These are phyloP conservation scores for Gallinago stenura DNA, from an alignment of 2,797 vertebrate species.

Conservation along the genomic window DNA sequence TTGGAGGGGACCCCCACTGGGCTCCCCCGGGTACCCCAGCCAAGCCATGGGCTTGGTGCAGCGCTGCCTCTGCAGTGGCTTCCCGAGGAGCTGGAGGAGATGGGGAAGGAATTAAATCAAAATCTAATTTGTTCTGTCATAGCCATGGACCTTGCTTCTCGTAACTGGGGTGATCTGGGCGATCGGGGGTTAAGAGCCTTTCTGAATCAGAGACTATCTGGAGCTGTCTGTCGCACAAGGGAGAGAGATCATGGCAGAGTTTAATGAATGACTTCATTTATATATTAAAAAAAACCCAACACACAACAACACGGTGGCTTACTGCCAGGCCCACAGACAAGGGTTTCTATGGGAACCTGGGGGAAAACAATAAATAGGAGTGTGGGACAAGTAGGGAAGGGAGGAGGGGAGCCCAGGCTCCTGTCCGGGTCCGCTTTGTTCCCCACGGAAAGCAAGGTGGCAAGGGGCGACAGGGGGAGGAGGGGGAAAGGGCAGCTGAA, in stretches of 20 bases:
- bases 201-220: conserved; percentile 36
- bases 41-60: not conserved
- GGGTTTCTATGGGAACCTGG: conserved; percentile 68
- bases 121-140: not conserved
- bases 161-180: not conserved
- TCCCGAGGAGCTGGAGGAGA: not conserved
- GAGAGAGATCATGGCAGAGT: conserved; percentile 57
- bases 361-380: conserved; percentile 74
- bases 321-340: conserved; percentile 66
- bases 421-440: not conserved
- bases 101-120: accelerated
- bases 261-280: conserved; percentile 73
- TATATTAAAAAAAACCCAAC: not conserved
- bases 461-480: accelerated
- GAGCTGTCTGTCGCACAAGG: conserved; percentile 32
- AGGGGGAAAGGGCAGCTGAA: not conserved
- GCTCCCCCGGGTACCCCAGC: not conserved
- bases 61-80: not conserved
- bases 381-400: conserved; percentile 22
- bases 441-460: not conserved
- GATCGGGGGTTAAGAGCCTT: conserved; percentile 33
- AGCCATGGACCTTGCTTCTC: not conserved
- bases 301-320: conserved; percentile 58
- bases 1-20: not conserved
- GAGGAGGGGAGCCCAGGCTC: conserved; percentile 5